Base-by-base conservation (phyloP, 2,797 vertebrate species). In the Chrosomus eos region DNA sequence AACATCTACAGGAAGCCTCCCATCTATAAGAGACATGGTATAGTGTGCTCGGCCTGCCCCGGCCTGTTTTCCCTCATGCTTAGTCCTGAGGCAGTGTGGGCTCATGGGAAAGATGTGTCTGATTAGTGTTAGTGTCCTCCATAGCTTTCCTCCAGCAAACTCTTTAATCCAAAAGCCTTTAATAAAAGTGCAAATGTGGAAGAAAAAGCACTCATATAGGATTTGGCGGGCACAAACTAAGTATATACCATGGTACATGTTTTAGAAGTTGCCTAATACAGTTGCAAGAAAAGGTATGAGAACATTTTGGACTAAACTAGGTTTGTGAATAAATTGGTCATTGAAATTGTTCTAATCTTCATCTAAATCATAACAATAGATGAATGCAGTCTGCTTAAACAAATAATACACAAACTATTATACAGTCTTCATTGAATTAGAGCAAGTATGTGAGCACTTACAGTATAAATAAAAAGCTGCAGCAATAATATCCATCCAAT, bases 1-100 rank as follows among this genome's bases (percentile, higher is more conserved):
- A 97, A 97, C 97, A 98, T 99, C 97, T 99, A 99, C 96, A 95
- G 97, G 96, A 99, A 97, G 91, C 97, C 97, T 21, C 98, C 98
- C 94, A 99, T 99, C 97, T 99, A 99, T 97, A 97, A 96, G 92
- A 96, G 96, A 94, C 96, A 97, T 92, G 98, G 98, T 99, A 89
- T 85, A 80, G 87, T 89, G 86, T 51, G 82, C 74, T 77, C 64
- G 31, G 67, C 66, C 85, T 82, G 64, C 60, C 83, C 43, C 11
- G 43, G 80, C 74, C 60, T 21, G 83, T 81, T n/a, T 82, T n/a
- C 31, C 66, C 81, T 77, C 70, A 74, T 23, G 21, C 55, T 70
- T 26, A 67, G 21, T 68, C 45, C 26, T 85, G 73, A 76, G 82
- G 82, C 72, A 64, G 82, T 70, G 51, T 73, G 51, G 26, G 83